Evolutionary conservation across 2,888 invertebrate genomes (phyloP).

Genomic region (Drosophila borborema): DNA sequence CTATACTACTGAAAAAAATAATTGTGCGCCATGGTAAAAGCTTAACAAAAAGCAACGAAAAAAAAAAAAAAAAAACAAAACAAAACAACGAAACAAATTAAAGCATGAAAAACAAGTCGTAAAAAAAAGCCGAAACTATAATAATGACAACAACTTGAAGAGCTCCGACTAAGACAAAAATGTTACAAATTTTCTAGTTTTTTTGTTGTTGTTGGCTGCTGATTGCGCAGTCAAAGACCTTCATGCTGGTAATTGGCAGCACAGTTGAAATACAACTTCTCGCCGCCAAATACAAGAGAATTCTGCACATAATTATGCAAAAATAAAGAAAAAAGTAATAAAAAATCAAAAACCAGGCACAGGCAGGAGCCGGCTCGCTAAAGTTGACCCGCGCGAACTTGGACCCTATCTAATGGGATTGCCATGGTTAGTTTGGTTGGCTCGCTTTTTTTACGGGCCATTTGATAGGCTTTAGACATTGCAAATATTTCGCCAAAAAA

Average conservation of each 20-base stretch:
- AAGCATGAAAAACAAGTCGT: slow-evolving; percentile 75
- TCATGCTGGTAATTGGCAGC: slow-evolving; percentile 76
- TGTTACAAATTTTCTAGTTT: slow-evolving; percentile 77
- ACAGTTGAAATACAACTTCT: slow-evolving; percentile 48
- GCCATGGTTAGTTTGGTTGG: slow-evolving; percentile 33
- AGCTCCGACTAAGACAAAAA: slow-evolving; percentile 63
- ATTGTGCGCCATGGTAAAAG: slow-evolving; percentile 48
- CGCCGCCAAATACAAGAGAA: slow-evolving; percentile 48
- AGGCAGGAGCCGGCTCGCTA: slow-evolving; percentile 45
- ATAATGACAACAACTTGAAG: slow-evolving; percentile 49
- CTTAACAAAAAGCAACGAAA: slow-evolving; percentile 39
- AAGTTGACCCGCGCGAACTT: slow-evolving; percentile 61
- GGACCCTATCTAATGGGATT: slow-evolving; percentile 68
- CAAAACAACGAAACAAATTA: slow-evolving; percentile 69
- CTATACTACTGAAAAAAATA: slow-evolving; percentile 31
- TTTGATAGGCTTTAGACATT: slow-evolving; percentile 50
- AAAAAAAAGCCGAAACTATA: slow-evolving; percentile 47
- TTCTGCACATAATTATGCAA: slow-evolving; percentile 73
- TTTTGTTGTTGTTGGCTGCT: slow-evolving; percentile 35
- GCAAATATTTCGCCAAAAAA: slow-evolving; percentile 44
- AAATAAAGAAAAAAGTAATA: slow-evolving; percentile 34
- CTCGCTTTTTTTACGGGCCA: slow-evolving; percentile 37
- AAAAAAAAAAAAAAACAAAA: slow-evolving; percentile 20
- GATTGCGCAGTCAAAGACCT: slow-evolving; percentile 79
- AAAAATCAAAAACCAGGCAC: slow-evolving; percentile 16